phyloP scores from a whole-genome alignment of 2,797 vertebrate species.

The Holocentrus rufus region DNA sequence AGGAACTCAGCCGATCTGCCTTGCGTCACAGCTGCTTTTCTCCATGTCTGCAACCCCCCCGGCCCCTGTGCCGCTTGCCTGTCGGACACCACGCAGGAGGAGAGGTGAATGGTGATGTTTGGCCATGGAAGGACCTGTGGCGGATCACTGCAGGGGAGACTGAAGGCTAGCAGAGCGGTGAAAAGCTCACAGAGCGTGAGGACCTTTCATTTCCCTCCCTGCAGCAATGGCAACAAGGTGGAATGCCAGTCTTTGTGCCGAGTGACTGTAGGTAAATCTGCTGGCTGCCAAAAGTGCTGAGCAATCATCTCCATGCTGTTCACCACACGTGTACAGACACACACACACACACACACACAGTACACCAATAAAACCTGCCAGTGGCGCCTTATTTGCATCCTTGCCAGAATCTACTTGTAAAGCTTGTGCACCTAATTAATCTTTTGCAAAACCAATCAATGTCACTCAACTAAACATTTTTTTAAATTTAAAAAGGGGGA shows the following conservation, averaged over 20 bases:
- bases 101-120: not conserved
- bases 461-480: conserved; percentile 39
- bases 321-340: not conserved
- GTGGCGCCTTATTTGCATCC: conserved; percentile 40
- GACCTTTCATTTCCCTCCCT: not conserved
- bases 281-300: conserved; percentile 44
- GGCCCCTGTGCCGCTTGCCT: conserved; percentile 22
- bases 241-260: not conserved
- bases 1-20: conserved; percentile 7
- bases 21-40: conserved; percentile 24
- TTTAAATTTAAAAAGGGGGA: conserved; percentile 40
- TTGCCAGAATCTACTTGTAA: conserved; percentile 53
- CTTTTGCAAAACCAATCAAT: conserved; percentile 50
- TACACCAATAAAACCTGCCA: conserved; percentile 43
- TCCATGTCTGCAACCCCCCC: not conserved
- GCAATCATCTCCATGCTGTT: conserved; percentile 27
- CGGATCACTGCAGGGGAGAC: not conserved
- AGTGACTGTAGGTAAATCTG: not conserved
- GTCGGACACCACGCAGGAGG: conserved; percentile 1
- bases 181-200: not conserved
- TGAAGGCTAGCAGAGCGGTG: too few species aligned
- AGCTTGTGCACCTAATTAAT: conserved; percentile 59
- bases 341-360: conserved; percentile 8
- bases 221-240: not conserved
- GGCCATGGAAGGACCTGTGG: not conserved